Conservation (phyloP, 2,113 vertebrate genomes). For the Nothoprocta pentlandii region DNA sequence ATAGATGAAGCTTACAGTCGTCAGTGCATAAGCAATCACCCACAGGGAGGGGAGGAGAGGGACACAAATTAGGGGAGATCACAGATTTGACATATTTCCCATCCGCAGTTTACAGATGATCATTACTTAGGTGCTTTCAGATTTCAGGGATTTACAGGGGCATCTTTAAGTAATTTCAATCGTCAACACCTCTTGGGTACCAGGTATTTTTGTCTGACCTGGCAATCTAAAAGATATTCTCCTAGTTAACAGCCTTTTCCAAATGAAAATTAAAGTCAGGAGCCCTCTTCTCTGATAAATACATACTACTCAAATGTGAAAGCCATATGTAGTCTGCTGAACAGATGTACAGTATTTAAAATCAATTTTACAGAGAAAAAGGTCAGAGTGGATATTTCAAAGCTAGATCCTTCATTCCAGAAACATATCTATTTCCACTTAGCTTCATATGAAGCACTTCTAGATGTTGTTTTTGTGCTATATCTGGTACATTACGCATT, state of each 20-base stretch:
- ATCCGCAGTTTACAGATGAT: background rate
- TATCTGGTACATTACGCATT: slow-evolving; percentile 70
- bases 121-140: background rate
- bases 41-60: background rate
- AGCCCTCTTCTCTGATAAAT: background rate
- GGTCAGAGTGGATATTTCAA: slow-evolving; percentile 36
- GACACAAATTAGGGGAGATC: background rate
- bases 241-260: background rate
- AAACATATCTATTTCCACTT: slow-evolving; percentile 62
- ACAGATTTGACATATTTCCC: background rate
- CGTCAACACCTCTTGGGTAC: background rate
- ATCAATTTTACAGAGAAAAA: slow-evolving; percentile 18
- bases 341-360: slow-evolving; percentile 28
- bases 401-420: slow-evolving; percentile 37
- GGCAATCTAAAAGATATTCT: background rate
- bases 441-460: slow-evolving; percentile 34
- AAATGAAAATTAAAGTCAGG: background rate
- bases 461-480: slow-evolving; percentile 62
- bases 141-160: background rate
- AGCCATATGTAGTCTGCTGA: background rate
- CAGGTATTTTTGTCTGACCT: background rate
- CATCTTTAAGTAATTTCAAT: background rate
- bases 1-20: background rate
- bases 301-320: background rate
- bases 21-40: background rate